A percentile compares a stretch with the other conserved stretches of the same genome.
Evolutionary conservation across 2,888 invertebrate species (phyloP).

Genomic region (Schizotus pectinicornis): DNA sequence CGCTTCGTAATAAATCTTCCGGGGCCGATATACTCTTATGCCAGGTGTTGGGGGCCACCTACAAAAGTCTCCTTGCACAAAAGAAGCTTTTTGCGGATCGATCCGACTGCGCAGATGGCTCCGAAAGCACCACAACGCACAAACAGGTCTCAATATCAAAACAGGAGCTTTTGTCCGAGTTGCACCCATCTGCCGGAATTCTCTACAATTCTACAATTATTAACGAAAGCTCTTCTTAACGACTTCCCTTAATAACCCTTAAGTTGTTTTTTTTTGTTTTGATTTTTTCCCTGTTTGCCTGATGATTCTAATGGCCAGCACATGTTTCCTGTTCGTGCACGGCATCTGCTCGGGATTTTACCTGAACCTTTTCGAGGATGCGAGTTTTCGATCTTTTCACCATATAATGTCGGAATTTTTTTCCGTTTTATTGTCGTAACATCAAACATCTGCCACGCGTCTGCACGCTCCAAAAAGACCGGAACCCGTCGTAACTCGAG

Average conservation of each 20-base stretch:
- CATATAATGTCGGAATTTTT: slow-evolving; percentile 13
- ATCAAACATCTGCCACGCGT: slow-evolving; percentile 38
- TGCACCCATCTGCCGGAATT: slow-evolving; percentile 35
- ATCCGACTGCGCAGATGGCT: slow-evolving; percentile 29
- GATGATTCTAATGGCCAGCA: slow-evolving; percentile 21
- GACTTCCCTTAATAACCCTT: slow-evolving; percentile 23
- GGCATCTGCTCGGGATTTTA: slow-evolving; percentile 27
- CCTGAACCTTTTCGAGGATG: slow-evolving; percentile 17
- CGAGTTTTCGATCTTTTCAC: slow-evolving; percentile 1
- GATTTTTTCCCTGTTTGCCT: slow-evolving; percentile 8
- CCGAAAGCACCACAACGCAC: slow-evolving; percentile 4
- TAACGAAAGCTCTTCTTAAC: not conserved
- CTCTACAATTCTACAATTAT: not conserved
- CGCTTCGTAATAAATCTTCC: slow-evolving; percentile 24
- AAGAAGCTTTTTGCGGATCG: slow-evolving; percentile 40
- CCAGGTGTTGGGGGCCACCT: slow-evolving; percentile 46
- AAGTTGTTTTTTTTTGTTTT: slow-evolving; percentile 16
- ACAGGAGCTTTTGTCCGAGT: slow-evolving; percentile 19
- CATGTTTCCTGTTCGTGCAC: slow-evolving; percentile 27
- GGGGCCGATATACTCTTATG: slow-evolving; percentile 9
- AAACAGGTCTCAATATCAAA: slow-evolving; percentile 7
- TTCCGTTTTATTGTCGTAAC: slow-evolving; percentile 12
- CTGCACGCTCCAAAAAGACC: slow-evolving; percentile 28
- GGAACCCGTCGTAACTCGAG: slow-evolving; percentile 28
- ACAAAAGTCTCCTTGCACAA: slow-evolving; percentile 40